Conservation (phyloP, 2,888 invertebrate species). For the Geotrupes spiniger region DNA sequence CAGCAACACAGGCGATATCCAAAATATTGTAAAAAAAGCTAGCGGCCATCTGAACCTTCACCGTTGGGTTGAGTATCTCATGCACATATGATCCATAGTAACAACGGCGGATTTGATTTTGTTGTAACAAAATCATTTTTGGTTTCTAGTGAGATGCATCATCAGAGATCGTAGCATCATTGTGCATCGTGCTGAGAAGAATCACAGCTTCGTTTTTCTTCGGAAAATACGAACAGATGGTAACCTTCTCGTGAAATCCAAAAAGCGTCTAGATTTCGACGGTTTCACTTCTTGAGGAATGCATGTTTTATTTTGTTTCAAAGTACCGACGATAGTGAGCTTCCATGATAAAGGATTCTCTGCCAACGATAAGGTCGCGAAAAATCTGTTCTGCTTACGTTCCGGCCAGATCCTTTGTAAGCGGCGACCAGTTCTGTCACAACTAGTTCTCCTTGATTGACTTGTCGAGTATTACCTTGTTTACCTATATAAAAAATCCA, state of each 20-base stretch:
- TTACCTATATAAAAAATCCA: too few species aligned
- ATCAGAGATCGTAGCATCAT: slow-evolving; percentile 13
- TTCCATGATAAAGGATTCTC: slow-evolving; percentile 28
- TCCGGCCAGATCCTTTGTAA: slow-evolving; percentile 34
- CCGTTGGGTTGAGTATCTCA: slow-evolving; percentile 22
- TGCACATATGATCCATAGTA: slow-evolving; percentile 27
- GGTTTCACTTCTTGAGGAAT: slow-evolving; percentile 22
- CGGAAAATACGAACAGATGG: slow-evolving; percentile 13
- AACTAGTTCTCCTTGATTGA: slow-evolving; percentile 33
- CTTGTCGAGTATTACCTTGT: slow-evolving; percentile 23
- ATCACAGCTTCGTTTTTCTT: slow-evolving; percentile 18
- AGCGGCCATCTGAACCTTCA: too few species aligned
- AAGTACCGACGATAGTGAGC: slow-evolving; percentile 14
- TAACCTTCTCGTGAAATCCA: slow-evolving; percentile 26
- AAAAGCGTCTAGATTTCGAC: slow-evolving; percentile 17
- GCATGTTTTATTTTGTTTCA: slow-evolving; percentile 21
- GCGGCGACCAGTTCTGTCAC: slow-evolving; percentile 34
- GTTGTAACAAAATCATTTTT: slow-evolving; percentile 31
- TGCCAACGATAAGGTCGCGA: slow-evolving; percentile 29
- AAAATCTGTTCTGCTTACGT: slow-evolving; percentile 32
- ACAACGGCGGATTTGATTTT: slow-evolving; percentile 27
- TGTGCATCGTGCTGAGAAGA: slow-evolving; percentile 28
- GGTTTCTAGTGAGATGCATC: slow-evolving; percentile 23
- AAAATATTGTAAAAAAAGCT: too few species aligned
- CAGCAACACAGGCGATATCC: too few species aligned